Evolutionary conservation across 2,113 vertebrate species (phyloP).

Genomic region (Salvelinus alpinus): DNA sequence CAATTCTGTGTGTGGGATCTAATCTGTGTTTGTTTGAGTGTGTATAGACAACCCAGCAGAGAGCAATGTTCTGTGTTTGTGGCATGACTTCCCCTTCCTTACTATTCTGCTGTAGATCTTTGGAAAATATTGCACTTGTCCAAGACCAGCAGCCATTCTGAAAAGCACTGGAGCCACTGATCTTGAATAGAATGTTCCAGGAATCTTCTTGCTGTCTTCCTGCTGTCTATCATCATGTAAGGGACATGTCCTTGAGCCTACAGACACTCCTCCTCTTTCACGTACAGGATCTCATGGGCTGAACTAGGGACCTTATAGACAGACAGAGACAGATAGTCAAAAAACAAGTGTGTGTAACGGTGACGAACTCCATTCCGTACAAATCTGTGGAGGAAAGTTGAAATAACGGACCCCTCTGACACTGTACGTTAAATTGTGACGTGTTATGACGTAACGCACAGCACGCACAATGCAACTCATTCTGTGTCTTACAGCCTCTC

Average conservation of each 20-base stretch:
- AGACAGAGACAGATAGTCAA: background rate
- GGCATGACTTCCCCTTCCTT: background rate
- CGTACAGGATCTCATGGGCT: conserved; percentile 88
- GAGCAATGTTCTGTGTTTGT: conserved; percentile 49
- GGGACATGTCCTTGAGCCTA: conserved; percentile 36
- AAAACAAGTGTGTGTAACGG: too few relatives aligned
- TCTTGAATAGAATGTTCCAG: background rate
- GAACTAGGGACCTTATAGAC: conserved; percentile 87
- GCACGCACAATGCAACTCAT: too few relatives aligned
- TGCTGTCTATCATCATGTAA: background rate
- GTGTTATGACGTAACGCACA: too few relatives aligned
- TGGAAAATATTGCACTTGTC: conserved; percentile 1
- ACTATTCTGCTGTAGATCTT: background rate
- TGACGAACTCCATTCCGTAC: too few relatives aligned
- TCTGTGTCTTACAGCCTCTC: too few relatives aligned
- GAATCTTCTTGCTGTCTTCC: conserved; percentile 3
- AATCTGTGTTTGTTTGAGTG: background rate
- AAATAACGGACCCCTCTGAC: too few relatives aligned
- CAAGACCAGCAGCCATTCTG: background rate
- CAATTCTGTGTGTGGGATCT: too few relatives aligned
- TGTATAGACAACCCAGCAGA: conserved; percentile 52
- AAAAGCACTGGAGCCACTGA: conserved; percentile 18
- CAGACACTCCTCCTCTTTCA: conserved; percentile 80
- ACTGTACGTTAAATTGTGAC: too few relatives aligned
- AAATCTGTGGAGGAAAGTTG: too few relatives aligned